Evolutionary conservation across 2,113 vertebrate genomes (phyloP), one percentile per base, ranked within the genome.

Genomic region (Elephantulus edwardii): DNA sequence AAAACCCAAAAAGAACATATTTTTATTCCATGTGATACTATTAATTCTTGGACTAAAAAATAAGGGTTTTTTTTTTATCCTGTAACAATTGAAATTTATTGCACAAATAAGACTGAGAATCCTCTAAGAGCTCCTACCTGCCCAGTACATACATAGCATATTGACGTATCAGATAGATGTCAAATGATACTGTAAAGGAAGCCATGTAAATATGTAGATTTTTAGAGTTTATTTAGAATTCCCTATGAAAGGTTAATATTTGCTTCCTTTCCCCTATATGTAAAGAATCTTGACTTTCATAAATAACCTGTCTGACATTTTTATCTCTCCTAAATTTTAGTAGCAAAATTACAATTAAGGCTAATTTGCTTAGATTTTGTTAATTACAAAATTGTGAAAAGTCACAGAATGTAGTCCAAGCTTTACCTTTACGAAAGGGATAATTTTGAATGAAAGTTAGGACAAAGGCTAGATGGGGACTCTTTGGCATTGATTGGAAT

Each of bases 321-420:
- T 90, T 24, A 64, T 30, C 42, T 82, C 71, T 68, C n/a, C 7
- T 20, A 44, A 54, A 2, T 0, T 20, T n/a, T 58, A 68, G 28
- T 9, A 46, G 17, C 1, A 64, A 56, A 86, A 48, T 58, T 24
- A 52, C 6, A 52, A 50, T 71, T 70, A 35, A 78, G 70, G 38
- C 48, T 91, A 28, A 81, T 86, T 24, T 40, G 48, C 19, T 81
- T 64, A 10, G 40, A n/a, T 58, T 16, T 56, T 60, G 2, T 24
- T 87, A 68, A 68, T 81, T 77, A 81, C 19, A 19, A 85, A 91
- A 71, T 62, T 19, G 50, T 40, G 22, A 76, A 66, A 86, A 33
- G 75, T 81, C 44, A 62, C 64, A 46, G 83, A 66, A 3, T 0
- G 6, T 40, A n/a, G 35, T 24, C 76, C 58, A 64, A 80, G 75